Base-by-base conservation (phyloP, 2,888 invertebrate species). In the Gandaritis pyraliata region DNA sequence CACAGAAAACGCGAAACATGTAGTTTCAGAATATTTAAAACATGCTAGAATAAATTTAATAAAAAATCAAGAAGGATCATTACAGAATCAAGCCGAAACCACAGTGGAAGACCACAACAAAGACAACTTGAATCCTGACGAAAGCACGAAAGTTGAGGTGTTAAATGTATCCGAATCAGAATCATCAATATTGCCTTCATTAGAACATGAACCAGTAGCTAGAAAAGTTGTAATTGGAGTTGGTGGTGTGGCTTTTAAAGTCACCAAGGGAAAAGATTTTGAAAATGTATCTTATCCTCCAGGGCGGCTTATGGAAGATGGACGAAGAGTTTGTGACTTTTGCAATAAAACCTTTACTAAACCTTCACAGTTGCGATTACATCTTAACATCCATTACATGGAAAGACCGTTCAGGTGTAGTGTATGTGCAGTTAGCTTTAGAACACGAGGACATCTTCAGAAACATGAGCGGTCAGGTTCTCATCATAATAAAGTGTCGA, bases 341-440 rank as follows among this genome's bases (percentile, higher is more conserved):
- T 99, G 99, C 88, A 95, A 96, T 72, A 98, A 98, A 87, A 96
- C 96, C 56, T 99, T 99, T 88, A 96, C 95, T 66, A 97, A 98
- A 85, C 96, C 97, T 64, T 97, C 97, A 65, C 98, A 98, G 80
- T 92, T 98, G 66, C 94, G 96, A 68, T 93, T 98, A 67, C 98
- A 99, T 88, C 96, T 98, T 85, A 98, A 98, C 86, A 98, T 98
- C 71, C 98, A 99, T 88, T 98, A 97, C 78, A 95, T 98, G 93
- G 98, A 98, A 84, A 94, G 98, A 66, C 97, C 97, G 54, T 98
- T 96, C 82, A 94, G 97, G 70, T 98, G 98, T 85, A 97, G 97
- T 75, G 95, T 97, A 2, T 98, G 98, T 87, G 96, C 96, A 39
- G 96, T 98, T 29, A 97, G 97, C 74, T 99, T 98, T 82, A 93